A percentile compares a stretch with the other conserved stretches of the same genome.
Evolutionary conservation across 1,140 invertebrate genomes (phyloP).

Genomic region (Drosophila takahashii): DNA sequence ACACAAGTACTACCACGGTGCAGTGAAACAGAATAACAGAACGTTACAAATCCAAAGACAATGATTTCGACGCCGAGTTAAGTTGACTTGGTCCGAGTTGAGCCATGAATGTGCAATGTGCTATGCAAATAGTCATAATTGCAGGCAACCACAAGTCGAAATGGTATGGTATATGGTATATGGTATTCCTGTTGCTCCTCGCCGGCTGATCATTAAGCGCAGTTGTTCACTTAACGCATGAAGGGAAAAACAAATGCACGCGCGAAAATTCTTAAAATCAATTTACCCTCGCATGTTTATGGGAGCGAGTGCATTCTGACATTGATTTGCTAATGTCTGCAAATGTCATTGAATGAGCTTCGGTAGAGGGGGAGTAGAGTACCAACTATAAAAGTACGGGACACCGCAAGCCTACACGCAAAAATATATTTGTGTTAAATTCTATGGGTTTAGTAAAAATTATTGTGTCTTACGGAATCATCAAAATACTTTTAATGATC

Average conservation of each 20-base stretch:
- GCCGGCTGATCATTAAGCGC: conserved; percentile 70
- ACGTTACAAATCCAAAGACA: conserved; percentile 1
- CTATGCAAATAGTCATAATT: conserved; percentile 82
- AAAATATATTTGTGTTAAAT: not conserved
- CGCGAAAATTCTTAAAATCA: conserved; percentile 80
- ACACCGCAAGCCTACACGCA: not conserved
- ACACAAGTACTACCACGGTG: not conserved
- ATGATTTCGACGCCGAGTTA: conserved; percentile 7
- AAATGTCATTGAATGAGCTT: conserved; percentile 66
- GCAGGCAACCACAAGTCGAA: conserved; percentile 51
- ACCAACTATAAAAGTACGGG: conserved; percentile 28
- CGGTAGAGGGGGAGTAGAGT: not conserved
- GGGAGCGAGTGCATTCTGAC: conserved; percentile 25
- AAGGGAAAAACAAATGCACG: conserved; percentile 78
- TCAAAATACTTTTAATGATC: no score
- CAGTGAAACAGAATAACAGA: not conserved
- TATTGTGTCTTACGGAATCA: not conserved
- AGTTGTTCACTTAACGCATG: conserved; percentile 80
- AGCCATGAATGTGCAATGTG: conserved; percentile 43
- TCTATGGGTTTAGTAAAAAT: not conserved
- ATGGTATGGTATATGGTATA: conserved; percentile 7
- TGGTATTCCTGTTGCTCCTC: conserved; percentile 11
- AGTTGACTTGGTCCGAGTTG: conserved; percentile 1
- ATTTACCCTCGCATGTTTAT: conserved; percentile 58
- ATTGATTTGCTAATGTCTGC: conserved; percentile 54